These are phyloP conservation scores for Hycleus cichorii DNA, from an alignment of 1,140 invertebrate species.

Conservation along the genomic window DNA sequence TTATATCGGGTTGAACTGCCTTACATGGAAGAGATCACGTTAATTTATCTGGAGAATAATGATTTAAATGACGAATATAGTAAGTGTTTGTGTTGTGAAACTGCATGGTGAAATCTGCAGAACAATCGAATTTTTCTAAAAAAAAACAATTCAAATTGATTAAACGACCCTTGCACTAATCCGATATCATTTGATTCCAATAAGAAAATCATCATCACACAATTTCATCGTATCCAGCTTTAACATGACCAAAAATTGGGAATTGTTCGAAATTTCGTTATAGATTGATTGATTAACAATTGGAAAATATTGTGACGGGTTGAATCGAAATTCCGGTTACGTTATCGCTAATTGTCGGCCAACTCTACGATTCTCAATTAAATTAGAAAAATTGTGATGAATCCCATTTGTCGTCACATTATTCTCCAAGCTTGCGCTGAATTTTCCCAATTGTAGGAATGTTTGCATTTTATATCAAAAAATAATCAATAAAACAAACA, in stretches of 20 bases:
- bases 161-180: slow-evolving; percentile 29
- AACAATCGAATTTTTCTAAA: too few relatives aligned
- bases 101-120: slow-evolving; percentile 36
- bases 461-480: too few relatives aligned
- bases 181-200: not conserved
- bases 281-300: not conserved
- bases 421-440: slow-evolving; percentile 9
- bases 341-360: too few relatives aligned
- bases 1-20: slow-evolving; percentile 83
- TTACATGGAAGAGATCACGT: slow-evolving; percentile 82
- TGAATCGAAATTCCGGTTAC: not conserved
- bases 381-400: too few relatives aligned
- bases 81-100: slow-evolving; percentile 52
- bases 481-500: not conserved
- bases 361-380: too few relatives aligned
- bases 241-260: slow-evolving; percentile 7
- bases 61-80: slow-evolving; percentile 56
- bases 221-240: not conserved
- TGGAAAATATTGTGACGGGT: too few relatives aligned
- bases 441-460: slow-evolving; percentile 6
- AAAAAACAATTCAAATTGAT: not conserved
- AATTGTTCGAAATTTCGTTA: slow-evolving; percentile 2
- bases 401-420: slow-evolving; percentile 11
- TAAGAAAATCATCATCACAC: too few relatives aligned
- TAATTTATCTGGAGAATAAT: slow-evolving; percentile 79